Conservation (phyloP, 2,888 invertebrate species). For the Hedya salicella region DNA sequence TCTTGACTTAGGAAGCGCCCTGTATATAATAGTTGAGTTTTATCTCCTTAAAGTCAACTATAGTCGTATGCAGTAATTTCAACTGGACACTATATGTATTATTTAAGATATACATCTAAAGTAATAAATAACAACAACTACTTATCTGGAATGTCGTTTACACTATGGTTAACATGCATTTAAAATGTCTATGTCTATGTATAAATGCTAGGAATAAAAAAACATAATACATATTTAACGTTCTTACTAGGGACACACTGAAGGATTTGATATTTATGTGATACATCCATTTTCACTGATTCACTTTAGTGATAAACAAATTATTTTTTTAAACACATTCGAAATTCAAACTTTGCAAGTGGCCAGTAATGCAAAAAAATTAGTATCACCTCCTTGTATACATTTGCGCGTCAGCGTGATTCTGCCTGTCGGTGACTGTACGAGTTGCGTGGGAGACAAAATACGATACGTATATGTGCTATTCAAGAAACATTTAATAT, state of each 20-base stretch:
- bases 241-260: not conserved
- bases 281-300: too few species aligned
- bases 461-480: not conserved
- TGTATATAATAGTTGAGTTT: too few species aligned
- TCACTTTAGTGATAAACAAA: too few species aligned
- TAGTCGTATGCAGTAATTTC: not conserved
- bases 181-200: slow-evolving; percentile 26
- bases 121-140: slow-evolving; percentile 34
- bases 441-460: not conserved
- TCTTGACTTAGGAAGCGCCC: too few species aligned
- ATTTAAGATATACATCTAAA: slow-evolving; percentile 24
- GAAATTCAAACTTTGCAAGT: too few species aligned
- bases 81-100: not conserved
- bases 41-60: not conserved
- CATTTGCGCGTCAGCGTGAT: too few species aligned
- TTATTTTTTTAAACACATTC: too few species aligned
- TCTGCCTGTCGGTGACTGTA: not conserved
- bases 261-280: too few species aligned
- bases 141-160: slow-evolving; percentile 38
- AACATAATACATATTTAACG: not conserved
- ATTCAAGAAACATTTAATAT: not conserved
- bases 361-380: too few species aligned
- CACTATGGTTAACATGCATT: slow-evolving; percentile 34
- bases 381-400: too few species aligned
- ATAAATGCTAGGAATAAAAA: slow-evolving; percentile 32